Evolutionary conservation across 2,113 vertebrate species (phyloP), one percentile per base, ranked within the genome.

Genomic region (Clupea harengus): DNA sequence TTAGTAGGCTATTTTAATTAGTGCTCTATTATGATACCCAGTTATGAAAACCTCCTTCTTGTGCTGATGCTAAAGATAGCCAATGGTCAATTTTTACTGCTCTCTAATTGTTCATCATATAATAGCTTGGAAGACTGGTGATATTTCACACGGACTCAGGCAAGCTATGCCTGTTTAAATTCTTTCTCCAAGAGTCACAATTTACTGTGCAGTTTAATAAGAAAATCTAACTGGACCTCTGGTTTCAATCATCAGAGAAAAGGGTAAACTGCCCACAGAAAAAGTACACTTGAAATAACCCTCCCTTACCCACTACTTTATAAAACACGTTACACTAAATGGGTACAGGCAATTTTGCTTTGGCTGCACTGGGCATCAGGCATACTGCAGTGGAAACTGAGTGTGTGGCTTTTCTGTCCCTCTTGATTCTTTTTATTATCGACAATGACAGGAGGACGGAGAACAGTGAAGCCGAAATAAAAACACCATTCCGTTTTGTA

Each of bases 211-310:
- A 39, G 25, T 78, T 32, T 32, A 39, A 78, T 39, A 32, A 78
- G 67, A 75, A 78, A 78, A 78, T 78, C 72, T 44, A 39, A 44
- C 28, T 78, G 72, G 28, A 78, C 28, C 28, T 78, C 72, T 78
- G 72, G 72, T 44, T 78, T 32, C 39, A 78, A 78, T 78, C 25
- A 78, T 78, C 28, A 78, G 28, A 78, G 32, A 78, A 78, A 78
- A 78, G 28, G 17, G 28, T 9, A 78, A 72, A 32, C 72, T 78
- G 10, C 72, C 32, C 72, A 11, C 72, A 13, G 72, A 39, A 78
- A 78, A 78, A 78, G 11, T 15, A 32, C 25, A 78, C 72, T 78
- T 78, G 28, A 78, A 11, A 78, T 78, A 78, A 78, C 72, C 72
- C 17, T 78, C 72, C 25, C 25, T 39, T 78, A 13, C 64, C 28